These are phyloP conservation scores for Cephus pulcher DNA, from an alignment of 2,888 invertebrate species.

Conservation along the genomic window DNA sequence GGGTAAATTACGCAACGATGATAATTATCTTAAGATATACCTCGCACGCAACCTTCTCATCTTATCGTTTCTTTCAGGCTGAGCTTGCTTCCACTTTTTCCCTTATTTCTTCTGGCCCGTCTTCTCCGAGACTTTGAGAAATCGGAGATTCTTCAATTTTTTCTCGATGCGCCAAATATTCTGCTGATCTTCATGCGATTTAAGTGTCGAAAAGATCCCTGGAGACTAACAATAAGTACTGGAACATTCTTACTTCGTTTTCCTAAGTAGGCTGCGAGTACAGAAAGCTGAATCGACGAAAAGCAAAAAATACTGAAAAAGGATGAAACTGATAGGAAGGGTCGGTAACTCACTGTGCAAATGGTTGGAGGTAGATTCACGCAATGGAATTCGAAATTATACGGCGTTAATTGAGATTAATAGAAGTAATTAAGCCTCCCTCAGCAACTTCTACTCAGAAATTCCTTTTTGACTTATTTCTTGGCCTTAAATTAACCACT, in stretches of 20 bases:
- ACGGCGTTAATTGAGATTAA: slow-evolving; percentile 23
- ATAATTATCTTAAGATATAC: no score
- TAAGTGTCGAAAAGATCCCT: slow-evolving; percentile 23
- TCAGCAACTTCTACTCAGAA: slow-evolving; percentile 11
- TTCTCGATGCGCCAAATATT: background rate
- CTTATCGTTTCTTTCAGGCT: no score
- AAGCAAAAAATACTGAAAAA: slow-evolving; percentile 11
- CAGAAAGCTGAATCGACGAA: no score
- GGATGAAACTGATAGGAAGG: background rate
- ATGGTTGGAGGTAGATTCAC: slow-evolving; percentile 4
- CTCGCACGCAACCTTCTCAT: no score
- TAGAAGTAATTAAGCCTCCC: slow-evolving; percentile 21
- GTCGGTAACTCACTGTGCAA: background rate
- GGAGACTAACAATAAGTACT: slow-evolving; percentile 22
- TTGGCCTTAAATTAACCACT: slow-evolving; percentile 17
- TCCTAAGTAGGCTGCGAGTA: no score
- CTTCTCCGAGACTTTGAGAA: no score
- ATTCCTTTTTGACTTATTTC: slow-evolving; percentile 20
- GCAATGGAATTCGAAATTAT: slow-evolving; percentile 19
- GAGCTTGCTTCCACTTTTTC: no score
- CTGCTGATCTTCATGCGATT: slow-evolving; percentile 20
- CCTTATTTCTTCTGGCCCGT: no score
- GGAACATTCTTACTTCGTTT: slow-evolving; percentile 24
- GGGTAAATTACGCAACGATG: no score
- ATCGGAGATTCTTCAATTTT: no score